Conservation (phyloP, 2,888 invertebrate genomes). For the Nemotelus nigrinus region DNA sequence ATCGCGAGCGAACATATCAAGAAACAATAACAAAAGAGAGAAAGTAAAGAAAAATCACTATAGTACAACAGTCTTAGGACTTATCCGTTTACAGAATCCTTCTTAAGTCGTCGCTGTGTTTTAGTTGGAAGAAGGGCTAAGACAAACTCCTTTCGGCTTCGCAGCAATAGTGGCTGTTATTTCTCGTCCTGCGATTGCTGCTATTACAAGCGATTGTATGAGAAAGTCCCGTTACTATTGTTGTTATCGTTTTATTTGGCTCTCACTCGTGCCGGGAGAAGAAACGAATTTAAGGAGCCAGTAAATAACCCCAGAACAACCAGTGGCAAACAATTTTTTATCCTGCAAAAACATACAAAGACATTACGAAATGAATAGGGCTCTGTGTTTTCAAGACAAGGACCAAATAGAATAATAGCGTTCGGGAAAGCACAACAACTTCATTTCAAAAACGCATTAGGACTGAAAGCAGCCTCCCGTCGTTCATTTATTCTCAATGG, state of each 20-base stretch:
- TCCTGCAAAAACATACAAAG: conserved; percentile 28
- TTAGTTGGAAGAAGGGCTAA: not conserved
- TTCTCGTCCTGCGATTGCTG: not conserved
- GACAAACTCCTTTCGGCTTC: not conserved
- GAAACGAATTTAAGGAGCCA: conserved; percentile 28
- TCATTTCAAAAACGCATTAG: conserved; percentile 30
- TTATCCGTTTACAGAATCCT: conserved; percentile 32
- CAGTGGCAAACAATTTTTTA: conserved; percentile 33
- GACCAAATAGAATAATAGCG: conserved; percentile 5
- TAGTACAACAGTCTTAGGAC: conserved; percentile 24
- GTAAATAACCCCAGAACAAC: conserved; percentile 38
- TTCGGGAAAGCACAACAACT: conserved; percentile 6
- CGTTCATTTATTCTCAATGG: not conserved
- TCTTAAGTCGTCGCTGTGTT: conserved; percentile 14
- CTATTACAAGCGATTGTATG: not conserved
- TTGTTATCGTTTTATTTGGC: conserved; percentile 3
- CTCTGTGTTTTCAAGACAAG: conserved; percentile 12
- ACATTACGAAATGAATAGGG: conserved; percentile 33
- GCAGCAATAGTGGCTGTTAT: not conserved
- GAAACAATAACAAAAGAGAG: conserved; percentile 21
- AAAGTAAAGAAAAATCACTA: conserved; percentile 32
- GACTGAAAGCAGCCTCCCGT: not conserved
- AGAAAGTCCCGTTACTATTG: not conserved
- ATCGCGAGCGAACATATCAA: conserved; percentile 28
- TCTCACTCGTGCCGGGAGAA: not conserved